Conservation (phyloP, 2,888 invertebrate genomes). For the Taenaris catops region DNA sequence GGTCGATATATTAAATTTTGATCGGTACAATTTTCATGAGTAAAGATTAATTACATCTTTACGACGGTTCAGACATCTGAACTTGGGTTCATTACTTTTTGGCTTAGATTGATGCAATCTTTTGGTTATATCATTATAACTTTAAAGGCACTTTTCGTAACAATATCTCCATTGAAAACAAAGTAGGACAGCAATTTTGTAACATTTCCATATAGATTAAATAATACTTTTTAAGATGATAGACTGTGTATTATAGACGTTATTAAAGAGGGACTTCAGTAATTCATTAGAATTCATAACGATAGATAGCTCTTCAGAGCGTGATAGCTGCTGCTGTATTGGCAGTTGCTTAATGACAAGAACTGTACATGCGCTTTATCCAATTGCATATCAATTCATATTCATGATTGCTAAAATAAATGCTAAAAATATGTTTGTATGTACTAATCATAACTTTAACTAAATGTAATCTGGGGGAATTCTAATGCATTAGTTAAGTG, state of each 20-base stretch:
- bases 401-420: too few species aligned
- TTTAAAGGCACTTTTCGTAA: slow-evolving; percentile 14
- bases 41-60: not conserved
- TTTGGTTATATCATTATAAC: slow-evolving; percentile 6
- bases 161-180: slow-evolving; percentile 8
- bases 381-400: too few species aligned
- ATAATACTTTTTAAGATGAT: slow-evolving; percentile 4
- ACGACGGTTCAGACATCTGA: not conserved
- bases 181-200: slow-evolving; percentile 12
- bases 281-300: too few species aligned
- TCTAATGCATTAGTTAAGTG: too few species aligned
- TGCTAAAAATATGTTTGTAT: too few species aligned
- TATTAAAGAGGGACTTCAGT: not conserved
- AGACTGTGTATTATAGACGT: slow-evolving; percentile 1
- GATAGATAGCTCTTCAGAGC: too few species aligned
- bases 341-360: too few species aligned
- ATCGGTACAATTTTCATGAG: slow-evolving; percentile 2
- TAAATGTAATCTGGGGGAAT: too few species aligned
- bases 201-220: slow-evolving; percentile 4
- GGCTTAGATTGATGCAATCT: slow-evolving; percentile 5
- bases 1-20: too few species aligned
- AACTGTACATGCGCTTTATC: too few species aligned
- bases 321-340: too few species aligned
- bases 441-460: too few species aligned
- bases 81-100: not conserved